These are phyloP conservation scores for Vulpes vulpes DNA, from an alignment of 2,113 vertebrate species.

Conservation along the genomic window DNA sequence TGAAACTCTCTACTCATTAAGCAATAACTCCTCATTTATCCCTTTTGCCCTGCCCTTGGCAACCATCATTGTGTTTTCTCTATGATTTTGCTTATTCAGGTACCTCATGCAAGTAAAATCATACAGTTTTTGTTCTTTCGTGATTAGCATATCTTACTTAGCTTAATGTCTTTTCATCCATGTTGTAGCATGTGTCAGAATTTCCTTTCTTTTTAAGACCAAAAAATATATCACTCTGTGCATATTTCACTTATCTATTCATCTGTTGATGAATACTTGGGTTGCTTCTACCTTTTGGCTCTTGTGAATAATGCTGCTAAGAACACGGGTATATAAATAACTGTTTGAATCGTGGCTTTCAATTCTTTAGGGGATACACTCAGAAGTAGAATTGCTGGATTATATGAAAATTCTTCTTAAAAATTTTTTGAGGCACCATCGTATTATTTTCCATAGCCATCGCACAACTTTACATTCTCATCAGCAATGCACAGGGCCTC, in stretches of 20 bases:
- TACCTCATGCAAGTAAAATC: neutral
- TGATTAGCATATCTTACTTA: neutral
- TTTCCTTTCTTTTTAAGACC: constrained; percentile 7
- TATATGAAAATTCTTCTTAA: neutral
- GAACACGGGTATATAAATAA: neutral
- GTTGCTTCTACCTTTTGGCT: neutral
- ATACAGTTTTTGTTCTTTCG: neutral
- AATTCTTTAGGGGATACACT: neutral
- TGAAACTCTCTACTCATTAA: neutral
- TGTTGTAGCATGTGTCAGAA: neutral
- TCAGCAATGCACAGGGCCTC: neutral
- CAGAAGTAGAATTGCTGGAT: neutral
- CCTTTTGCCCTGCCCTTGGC: neutral
- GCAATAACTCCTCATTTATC: neutral
- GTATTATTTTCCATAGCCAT: neutral
- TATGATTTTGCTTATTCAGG: neutral
- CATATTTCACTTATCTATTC: neutral
- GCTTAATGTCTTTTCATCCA: neutral
- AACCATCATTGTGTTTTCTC: neutral
- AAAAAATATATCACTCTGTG: neutral
- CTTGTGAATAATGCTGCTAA: neutral
- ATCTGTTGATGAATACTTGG: neutral
- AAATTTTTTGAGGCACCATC: neutral
- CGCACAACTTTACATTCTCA: neutral
- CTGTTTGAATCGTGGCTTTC: neutral